Percentiles rank a stretch among this genome's conserved stretches.
Evolutionary conservation across 2,113 vertebrate species (phyloP).

Genomic region (Zootoca vivipara): DNA sequence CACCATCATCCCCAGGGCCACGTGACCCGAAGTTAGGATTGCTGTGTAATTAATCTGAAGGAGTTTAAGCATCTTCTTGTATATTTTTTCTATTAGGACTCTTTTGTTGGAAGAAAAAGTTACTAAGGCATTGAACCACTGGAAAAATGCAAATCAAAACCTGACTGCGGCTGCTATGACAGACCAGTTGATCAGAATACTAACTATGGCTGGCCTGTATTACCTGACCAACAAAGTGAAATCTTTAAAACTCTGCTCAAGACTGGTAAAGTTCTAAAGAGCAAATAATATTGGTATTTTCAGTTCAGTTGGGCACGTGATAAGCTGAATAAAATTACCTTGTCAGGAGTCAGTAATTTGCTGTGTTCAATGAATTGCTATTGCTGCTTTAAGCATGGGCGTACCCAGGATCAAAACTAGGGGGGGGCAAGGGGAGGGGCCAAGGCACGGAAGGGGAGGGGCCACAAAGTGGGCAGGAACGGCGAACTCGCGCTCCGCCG

Average conservation of each 20-base stretch:
- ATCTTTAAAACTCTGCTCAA: constrained; percentile 59
- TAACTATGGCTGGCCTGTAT: constrained; percentile 68
- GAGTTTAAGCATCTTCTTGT: not conserved
- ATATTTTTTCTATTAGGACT: constrained; percentile 50
- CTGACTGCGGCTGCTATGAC: constrained; percentile 46
- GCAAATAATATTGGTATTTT: not conserved
- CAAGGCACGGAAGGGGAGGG: too few relatives aligned
- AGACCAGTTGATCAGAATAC: constrained; percentile 63
- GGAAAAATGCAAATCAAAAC: constrained; percentile 56
- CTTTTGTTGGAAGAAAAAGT: constrained; percentile 56
- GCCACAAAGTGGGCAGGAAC: too few relatives aligned
- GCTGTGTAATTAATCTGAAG: not conserved
- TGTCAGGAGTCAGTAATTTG: not conserved
- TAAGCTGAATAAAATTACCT: not conserved
- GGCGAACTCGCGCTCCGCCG: too few relatives aligned
- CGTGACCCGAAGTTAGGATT: too few relatives aligned
- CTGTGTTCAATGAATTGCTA: not conserved
- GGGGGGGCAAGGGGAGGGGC: too few relatives aligned
- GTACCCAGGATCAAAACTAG: too few relatives aligned
- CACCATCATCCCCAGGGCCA: too few relatives aligned
- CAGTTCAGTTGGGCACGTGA: not conserved
- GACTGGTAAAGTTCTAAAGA: constrained; percentile 66
- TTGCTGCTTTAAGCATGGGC: not conserved
- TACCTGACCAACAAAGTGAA: constrained; percentile 66
- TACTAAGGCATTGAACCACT: constrained; percentile 49